A percentile compares a stretch with the other conserved stretches of the same genome.
These are phyloP conservation scores for Crotalus viridis DNA, from an alignment of 2,113 vertebrate genomes.

Conservation along the genomic window DNA sequence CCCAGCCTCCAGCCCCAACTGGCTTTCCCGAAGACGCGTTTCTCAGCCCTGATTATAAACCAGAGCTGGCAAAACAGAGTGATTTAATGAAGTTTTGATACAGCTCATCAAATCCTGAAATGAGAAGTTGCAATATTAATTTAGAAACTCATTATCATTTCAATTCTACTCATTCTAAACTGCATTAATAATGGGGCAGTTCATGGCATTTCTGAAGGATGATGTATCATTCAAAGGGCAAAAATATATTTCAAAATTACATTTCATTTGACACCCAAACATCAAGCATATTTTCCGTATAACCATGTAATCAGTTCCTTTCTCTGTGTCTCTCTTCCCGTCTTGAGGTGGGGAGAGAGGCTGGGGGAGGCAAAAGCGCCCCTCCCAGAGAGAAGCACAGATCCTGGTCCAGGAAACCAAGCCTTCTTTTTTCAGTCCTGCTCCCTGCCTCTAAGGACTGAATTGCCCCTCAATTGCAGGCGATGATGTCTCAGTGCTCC, in stretches of 20 bases:
- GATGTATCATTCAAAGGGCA: conserved; percentile 60
- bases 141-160: conserved; percentile 65
- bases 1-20: not conserved
- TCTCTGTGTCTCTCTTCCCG: conserved; percentile 14
- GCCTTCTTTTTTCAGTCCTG: not conserved
- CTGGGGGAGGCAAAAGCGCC: not conserved
- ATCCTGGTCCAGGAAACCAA: not conserved
- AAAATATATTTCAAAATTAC: conserved; percentile 58
- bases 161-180: conserved; percentile 57
- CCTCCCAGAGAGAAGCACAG: not conserved
- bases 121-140: conserved; percentile 66
- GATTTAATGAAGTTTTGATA: conserved; percentile 72
- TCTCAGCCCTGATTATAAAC: conserved; percentile 28
- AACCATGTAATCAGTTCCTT: conserved; percentile 47
- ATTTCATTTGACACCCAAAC: conserved; percentile 66
- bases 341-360: conserved; percentile 9
- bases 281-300: conserved; percentile 52
- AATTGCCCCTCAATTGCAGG: not conserved
- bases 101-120: conserved; percentile 67
- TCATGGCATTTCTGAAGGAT: conserved; percentile 55
- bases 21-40: conserved; percentile 8
- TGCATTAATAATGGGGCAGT: conserved; percentile 61
- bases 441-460: not conserved
- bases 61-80: conserved; percentile 54
- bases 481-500: not conserved